Base-by-base conservation (phyloP, 1,140 invertebrate species). In the Diorhabda sublineata region DNA sequence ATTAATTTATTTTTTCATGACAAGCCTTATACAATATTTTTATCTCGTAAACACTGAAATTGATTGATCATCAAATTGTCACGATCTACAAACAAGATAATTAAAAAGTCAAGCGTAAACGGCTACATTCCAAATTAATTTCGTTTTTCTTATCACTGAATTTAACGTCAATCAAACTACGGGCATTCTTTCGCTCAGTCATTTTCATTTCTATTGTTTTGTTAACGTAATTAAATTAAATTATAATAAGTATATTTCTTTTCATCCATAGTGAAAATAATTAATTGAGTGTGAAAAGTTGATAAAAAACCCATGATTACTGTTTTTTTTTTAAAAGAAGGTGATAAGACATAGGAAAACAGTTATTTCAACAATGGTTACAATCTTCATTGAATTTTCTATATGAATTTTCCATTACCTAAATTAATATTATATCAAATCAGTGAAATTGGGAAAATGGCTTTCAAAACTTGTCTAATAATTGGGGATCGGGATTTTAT, bases 171-270 rank as follows among this genome's bases (percentile, higher is more conserved):
- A 52, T 52, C 47, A 52, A 52, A 52, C 6, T 8, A 52, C 47
- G 47, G 47, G 6, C 47, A 52, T 52, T 52, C 47, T 52, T 52
- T n/a, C 47, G 47, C 47, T n/a, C 47, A 52, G 47, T 52, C 47
- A 52, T 52, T 52, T 52, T 52, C n/a, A 52, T 52, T 52, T 52
- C n/a, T n/a, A 52, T 52, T 52, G 47, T 52, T 52, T 52, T 52
- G 47, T 52, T n/a, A 3, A 52, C 47, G 47, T 52, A 52, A 4
- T 52, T 6, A 52, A 52, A 52, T 52, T 52, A 52, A 52, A 52
- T 52, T 52, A 52, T 52, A 52, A 52, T 52, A 52, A 52, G 47
- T 52, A 52, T n/a, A n/a, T 8, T 6, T 52, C 47, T 52, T 52
- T 52, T 52, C 47, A n/a, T 52, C 47, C 47, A 52, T 52, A 6